A percentile compares a stretch with the other conserved stretches of the same genome.
Evolutionary conservation across 2,113 vertebrate genomes (phyloP).

Genomic region (Perca schrenkii): DNA sequence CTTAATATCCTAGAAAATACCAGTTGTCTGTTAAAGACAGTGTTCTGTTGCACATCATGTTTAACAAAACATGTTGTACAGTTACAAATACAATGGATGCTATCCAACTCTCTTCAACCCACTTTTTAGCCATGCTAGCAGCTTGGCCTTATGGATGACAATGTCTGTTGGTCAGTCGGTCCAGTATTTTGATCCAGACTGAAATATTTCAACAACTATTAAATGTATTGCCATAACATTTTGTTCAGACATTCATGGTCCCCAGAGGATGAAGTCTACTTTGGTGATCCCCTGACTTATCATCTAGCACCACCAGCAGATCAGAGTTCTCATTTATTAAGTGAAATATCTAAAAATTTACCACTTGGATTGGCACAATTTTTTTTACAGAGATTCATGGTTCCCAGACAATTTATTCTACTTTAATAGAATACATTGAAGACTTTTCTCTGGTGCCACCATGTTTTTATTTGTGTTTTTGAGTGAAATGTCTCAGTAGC

Average conservation of each 20-base stretch:
- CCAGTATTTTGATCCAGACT: not conserved
- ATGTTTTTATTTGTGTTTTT: not conserved
- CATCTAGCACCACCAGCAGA: too few relatives aligned
- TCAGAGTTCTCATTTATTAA: too few relatives aligned
- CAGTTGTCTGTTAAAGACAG: not conserved
- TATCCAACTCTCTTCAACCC: not conserved
- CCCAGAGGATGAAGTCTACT: not conserved
- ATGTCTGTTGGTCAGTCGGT: not conserved
- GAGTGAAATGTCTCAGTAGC: too few relatives aligned
- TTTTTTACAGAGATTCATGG: too few relatives aligned
- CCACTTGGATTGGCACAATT: too few relatives aligned
- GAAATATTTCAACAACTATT: not conserved
- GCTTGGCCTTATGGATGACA: not conserved
- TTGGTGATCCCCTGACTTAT: too few relatives aligned
- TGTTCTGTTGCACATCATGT: not conserved
- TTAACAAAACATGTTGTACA: not conserved
- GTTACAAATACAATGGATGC: too few relatives aligned
- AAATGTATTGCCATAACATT: not conserved
- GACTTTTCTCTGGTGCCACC: not conserved
- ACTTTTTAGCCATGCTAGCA: too few relatives aligned
- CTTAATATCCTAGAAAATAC: not conserved
- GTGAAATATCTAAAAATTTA: too few relatives aligned
- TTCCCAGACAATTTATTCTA: not conserved
- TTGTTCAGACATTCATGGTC: not conserved
- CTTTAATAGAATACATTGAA: not conserved